Percentiles rank a stretch among this genome's conserved stretches.
Conservation (phyloP, 2,888 invertebrate genomes). For the Pseudoips prasinana region DNA sequence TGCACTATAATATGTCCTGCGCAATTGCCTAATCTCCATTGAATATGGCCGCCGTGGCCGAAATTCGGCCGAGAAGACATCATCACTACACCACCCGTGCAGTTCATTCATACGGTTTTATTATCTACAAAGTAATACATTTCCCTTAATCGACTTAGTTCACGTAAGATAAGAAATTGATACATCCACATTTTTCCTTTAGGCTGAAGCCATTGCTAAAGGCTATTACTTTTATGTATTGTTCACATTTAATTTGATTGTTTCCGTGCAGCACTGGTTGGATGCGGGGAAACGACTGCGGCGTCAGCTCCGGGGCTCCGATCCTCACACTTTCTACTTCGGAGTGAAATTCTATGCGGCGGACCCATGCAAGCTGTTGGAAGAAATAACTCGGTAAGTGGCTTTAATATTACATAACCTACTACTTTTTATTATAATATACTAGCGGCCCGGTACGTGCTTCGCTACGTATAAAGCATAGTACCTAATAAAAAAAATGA, state of each 20-base stretch:
- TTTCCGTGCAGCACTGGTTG: constrained; percentile 91
- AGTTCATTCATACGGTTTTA: not conserved
- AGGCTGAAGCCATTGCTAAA: constrained; percentile 6
- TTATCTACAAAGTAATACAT: constrained; percentile 9
- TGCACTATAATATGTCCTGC: no score
- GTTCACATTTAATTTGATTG: constrained; percentile 4
- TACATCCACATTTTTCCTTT: constrained; percentile 9
- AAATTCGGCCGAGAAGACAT: no score
- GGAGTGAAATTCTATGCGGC: constrained; percentile 98
- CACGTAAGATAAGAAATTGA: constrained; percentile 9
- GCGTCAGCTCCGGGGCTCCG: constrained; percentile 91
- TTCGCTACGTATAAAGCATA: no score
- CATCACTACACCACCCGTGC: no score
- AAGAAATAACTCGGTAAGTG: constrained; percentile 95
- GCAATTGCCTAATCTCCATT: no score
- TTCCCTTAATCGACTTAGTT: constrained; percentile 10
- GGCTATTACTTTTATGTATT: constrained; percentile 14
- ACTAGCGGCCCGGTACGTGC: no score
- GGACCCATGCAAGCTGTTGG: constrained; percentile 96
- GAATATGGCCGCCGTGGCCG: no score
- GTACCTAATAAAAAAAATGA: no score
- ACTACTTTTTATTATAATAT: no score
- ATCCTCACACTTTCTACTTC: constrained; percentile 94
- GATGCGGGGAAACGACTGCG: constrained; percentile 94
- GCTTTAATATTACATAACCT: no score